Percentiles rank a stretch among this genome's conserved stretches.
These are phyloP conservation scores for Eupeodes corollae DNA, from an alignment of 1,140 invertebrate species.

Conservation along the genomic window DNA sequence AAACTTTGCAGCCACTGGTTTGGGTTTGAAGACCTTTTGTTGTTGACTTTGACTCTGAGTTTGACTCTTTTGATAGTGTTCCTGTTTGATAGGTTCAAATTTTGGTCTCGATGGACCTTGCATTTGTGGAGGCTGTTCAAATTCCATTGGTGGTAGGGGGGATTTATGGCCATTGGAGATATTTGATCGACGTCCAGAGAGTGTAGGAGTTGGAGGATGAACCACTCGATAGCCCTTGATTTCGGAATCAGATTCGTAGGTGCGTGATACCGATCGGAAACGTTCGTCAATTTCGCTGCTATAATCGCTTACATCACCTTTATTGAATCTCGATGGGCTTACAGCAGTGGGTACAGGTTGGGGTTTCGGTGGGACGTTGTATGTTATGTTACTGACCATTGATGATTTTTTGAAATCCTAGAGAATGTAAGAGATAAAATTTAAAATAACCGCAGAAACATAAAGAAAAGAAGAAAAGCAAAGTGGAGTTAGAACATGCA, in stretches of 20 bases:
- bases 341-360: conserved; percentile 38
- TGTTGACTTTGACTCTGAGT: conserved; percentile 21
- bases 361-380: conserved; percentile 23
- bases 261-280: conserved; percentile 50
- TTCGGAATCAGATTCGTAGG: conserved; percentile 43
- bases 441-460: no score
- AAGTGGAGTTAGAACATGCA: no score
- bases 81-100: conserved; percentile 43
- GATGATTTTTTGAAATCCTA: no score
- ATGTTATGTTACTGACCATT: no score
- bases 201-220: conserved; percentile 42
- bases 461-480: no score
- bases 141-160: conserved; percentile 45
- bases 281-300: conserved; percentile 60
- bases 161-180: conserved; percentile 30
- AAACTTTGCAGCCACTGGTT: conserved; percentile 36
- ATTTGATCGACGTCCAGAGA: conserved; percentile 37
- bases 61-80: conserved; percentile 37
- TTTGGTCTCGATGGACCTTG: conserved; percentile 40
- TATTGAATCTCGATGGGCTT: conserved; percentile 53
- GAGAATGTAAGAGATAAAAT: no score
- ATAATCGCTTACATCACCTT: conserved; percentile 62
- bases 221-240: conserved; percentile 46
- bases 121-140: conserved; percentile 42
- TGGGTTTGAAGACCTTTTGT: conserved; percentile 39